Evolutionary conservation across 2,797 vertebrate species (phyloP).

Genomic region (Thaleichthys pacificus): DNA sequence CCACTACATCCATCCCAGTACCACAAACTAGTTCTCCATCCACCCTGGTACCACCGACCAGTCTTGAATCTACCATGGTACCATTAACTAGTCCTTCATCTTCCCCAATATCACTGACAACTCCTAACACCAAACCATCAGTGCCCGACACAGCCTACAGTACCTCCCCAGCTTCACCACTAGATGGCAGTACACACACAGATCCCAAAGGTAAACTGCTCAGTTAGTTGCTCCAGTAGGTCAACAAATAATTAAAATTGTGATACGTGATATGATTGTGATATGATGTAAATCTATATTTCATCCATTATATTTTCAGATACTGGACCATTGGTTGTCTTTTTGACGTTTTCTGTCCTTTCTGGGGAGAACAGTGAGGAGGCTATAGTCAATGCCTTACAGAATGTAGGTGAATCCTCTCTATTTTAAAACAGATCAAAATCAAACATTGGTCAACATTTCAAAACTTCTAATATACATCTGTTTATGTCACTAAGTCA

Average conservation of each 20-base stretch:
- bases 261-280: too few species aligned
- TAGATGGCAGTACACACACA: constrained; percentile 10
- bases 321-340: neutral
- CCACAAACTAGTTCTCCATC: neutral
- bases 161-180: neutral
- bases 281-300: neutral
- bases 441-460: neutral
- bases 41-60: neutral
- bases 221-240: neutral
- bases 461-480: too few species aligned
- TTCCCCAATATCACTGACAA: neutral
- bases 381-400: constrained; percentile 9
- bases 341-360: constrained; percentile 13
- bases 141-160: neutral
- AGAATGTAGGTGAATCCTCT: constrained; percentile 3
- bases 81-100: neutral
- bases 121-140: neutral
- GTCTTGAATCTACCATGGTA: neutral
- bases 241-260: neutral
- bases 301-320: constrained; percentile 23
- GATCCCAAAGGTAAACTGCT: neutral
- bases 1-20: neutral
- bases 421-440: neutral
- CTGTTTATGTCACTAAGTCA: too few species aligned
- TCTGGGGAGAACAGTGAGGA: neutral